phyloP scores from a whole-genome alignment of 2,888 invertebrate species.

The Uloborus plumipes region DNA sequence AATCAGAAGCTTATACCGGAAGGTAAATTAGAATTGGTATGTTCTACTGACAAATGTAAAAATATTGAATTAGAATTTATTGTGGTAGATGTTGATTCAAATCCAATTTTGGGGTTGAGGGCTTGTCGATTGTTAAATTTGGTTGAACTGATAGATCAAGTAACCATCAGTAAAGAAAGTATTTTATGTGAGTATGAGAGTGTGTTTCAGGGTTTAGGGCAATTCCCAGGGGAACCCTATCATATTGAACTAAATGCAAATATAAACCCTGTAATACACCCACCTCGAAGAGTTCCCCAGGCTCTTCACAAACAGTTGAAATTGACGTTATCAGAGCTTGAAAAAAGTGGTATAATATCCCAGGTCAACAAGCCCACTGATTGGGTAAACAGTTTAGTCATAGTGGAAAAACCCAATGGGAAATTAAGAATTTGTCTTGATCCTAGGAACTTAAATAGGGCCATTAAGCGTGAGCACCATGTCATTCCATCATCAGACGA shows the following conservation, averaged over 20 bases:
- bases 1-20: too few relatives aligned
- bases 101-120: too few relatives aligned
- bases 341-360: neutral
- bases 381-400: neutral
- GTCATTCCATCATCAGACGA: slow-evolving; percentile 20
- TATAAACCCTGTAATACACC: slow-evolving; percentile 6
- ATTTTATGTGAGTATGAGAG: too few relatives aligned
- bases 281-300: slow-evolving; percentile 24
- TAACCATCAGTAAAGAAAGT: too few relatives aligned
- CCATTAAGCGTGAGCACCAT: slow-evolving; percentile 14
- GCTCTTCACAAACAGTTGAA: neutral
- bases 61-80: too few relatives aligned
- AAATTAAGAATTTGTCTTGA: slow-evolving; percentile 23
- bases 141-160: too few relatives aligned
- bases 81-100: too few relatives aligned
- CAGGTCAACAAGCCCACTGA: slow-evolving; percentile 20
- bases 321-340: neutral
- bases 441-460: slow-evolving; percentile 25
- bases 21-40: too few relatives aligned
- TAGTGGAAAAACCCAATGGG: slow-evolving; percentile 14
- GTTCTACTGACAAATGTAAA: too few relatives aligned
- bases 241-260: neutral
- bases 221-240: slow-evolving; percentile 10
- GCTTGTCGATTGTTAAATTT: too few relatives aligned
- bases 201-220: neutral